A percentile compares a stretch with the other conserved stretches of the same genome.
Conservation (phyloP, 2,113 vertebrate genomes). For the Amphilophus citrinellus region DNA sequence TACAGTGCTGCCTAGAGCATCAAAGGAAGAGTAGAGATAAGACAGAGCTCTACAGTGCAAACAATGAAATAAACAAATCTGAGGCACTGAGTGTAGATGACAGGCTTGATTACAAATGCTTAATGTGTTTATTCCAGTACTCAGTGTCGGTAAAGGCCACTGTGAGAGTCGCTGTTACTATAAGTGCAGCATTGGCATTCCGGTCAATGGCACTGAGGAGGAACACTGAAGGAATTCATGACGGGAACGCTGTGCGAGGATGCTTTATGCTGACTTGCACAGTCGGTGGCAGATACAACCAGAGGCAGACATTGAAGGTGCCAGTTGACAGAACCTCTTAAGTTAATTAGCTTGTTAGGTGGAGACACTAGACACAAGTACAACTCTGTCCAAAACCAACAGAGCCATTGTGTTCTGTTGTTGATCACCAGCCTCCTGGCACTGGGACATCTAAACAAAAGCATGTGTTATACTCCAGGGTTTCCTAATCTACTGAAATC, state of each 20-base stretch:
- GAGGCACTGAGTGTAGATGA: constrained; percentile 37
- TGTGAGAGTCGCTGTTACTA: constrained; percentile 56
- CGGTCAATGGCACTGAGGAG: constrained; percentile 68
- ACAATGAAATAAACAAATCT: constrained; percentile 61
- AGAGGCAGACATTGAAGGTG: constrained; percentile 54
- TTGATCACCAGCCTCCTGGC: constrained; percentile 33
- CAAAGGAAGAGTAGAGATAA: constrained; percentile 12
- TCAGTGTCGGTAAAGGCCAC: constrained; percentile 57
- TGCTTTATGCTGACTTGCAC: constrained; percentile 69
- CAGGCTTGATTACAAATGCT: constrained; percentile 58
- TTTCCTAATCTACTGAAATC: neutral
- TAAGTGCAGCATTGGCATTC: constrained; percentile 72
- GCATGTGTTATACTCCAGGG: neutral
- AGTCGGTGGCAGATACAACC: constrained; percentile 34
- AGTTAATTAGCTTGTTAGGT: constrained; percentile 73
- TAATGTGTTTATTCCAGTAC: constrained; percentile 67
- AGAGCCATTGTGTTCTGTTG: constrained; percentile 39
- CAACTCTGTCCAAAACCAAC: constrained; percentile 62
- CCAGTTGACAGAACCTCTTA: constrained; percentile 73
- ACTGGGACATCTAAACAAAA: constrained; percentile 10
- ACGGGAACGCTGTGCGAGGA: neutral
- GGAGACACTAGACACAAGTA: constrained; percentile 50
- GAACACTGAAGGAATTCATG: constrained; percentile 59
- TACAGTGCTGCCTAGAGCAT: constrained; percentile 47
- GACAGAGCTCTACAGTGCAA: constrained; percentile 49